A percentile compares a stretch with the other conserved stretches of the same genome.
Evolutionary conservation across 1,140 invertebrate species (phyloP).

Genomic region (Hyles euphorbiae): DNA sequence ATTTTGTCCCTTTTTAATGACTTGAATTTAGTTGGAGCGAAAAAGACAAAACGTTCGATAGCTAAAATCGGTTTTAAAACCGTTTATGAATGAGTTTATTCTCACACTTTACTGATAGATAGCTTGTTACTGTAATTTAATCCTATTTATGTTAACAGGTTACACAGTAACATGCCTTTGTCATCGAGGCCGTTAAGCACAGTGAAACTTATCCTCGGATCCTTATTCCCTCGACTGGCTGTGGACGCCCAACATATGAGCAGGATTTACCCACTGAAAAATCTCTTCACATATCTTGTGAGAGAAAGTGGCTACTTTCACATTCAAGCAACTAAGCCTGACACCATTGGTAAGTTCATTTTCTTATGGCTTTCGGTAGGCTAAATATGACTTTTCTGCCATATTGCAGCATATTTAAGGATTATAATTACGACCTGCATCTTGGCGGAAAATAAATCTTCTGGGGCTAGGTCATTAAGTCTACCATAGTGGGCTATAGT

Average conservation of each 20-base stretch:
- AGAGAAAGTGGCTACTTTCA: conserved; percentile 89
- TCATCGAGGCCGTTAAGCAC: conserved; percentile 46
- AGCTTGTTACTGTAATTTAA: not conserved
- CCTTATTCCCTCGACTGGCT: conserved; percentile 60
- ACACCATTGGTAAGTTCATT: conserved; percentile 84
- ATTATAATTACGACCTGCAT: no score
- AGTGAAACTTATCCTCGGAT: conserved; percentile 76
- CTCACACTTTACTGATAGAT: no score
- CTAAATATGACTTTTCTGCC: no score
- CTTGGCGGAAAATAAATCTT: no score
- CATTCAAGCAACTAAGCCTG: conserved; percentile 93
- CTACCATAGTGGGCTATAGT: no score
- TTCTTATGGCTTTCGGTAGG: not conserved
- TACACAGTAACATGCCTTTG: conserved; percentile 82
- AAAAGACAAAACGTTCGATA: no score
- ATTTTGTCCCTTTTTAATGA: no score
- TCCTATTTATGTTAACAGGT: conserved; percentile 32
- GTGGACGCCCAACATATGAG: conserved; percentile 73
- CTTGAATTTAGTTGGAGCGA: no score
- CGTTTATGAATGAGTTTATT: no score
- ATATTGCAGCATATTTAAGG: no score
- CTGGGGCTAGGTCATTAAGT: no score
- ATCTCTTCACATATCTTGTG: conserved; percentile 72
- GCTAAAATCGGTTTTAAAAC: no score
- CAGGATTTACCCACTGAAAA: conserved; percentile 78